These are phyloP conservation scores for Gymnothorax javanicus DNA, from an alignment of 2,797 vertebrate genomes.

Conservation along the genomic window DNA sequence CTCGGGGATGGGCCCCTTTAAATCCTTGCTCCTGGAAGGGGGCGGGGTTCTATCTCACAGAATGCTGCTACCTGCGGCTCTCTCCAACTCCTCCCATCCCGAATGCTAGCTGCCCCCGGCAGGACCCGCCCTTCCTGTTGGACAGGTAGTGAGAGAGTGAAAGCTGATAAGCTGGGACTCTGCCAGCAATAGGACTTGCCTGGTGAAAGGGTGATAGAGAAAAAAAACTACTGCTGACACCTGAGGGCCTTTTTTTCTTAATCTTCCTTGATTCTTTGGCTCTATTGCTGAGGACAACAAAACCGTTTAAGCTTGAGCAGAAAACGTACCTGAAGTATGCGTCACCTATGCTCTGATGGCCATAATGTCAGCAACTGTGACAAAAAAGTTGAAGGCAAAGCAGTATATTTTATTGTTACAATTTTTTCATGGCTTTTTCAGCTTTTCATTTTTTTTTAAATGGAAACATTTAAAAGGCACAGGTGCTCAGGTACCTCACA, in stretches of 20 bases:
- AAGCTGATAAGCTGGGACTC: constrained; percentile 66
- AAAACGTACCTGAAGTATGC: neutral
- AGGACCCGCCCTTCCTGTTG: constrained; percentile 59
- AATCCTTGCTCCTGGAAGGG: constrained; percentile 43
- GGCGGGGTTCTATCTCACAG: constrained; percentile 39
- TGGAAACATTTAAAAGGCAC: neutral
- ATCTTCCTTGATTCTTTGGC: neutral
- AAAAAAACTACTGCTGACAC: neutral
- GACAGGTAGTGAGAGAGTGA: constrained; percentile 71
- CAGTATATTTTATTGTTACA: neutral
- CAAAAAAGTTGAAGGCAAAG: neutral
- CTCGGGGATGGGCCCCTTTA: constrained; percentile 54
- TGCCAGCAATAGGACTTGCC: constrained; percentile 55
- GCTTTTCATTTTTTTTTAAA: neutral
- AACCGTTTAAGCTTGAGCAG: neutral
- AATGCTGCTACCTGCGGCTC: constrained; percentile 47
- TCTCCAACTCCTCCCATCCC: constrained; percentile 30
- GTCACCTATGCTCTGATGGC: neutral
- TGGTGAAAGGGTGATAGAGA: constrained; percentile 21
- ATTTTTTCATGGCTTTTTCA: neutral
- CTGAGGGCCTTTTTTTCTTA: neutral
- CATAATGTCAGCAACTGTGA: neutral
- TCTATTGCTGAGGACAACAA: neutral
- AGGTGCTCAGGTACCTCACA: neutral
- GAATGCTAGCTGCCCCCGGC: constrained; percentile 35